phyloP scores from a whole-genome alignment of 2,888 invertebrate species.

The Anaspis maculata region DNA sequence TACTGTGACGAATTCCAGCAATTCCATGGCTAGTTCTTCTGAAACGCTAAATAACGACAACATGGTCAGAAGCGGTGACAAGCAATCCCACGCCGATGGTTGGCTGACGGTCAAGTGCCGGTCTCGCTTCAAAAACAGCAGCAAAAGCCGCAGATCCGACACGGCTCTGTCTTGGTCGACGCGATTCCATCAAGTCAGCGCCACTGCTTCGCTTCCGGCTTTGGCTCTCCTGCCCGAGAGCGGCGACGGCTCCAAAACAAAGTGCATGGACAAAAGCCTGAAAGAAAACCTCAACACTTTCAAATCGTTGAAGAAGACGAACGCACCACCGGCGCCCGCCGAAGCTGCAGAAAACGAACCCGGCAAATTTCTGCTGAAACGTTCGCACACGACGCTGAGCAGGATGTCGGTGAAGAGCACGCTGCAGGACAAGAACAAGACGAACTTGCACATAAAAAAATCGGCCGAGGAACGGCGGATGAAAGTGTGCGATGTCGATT shows the following conservation, averaged over 20 bases:
- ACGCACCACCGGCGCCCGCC: slow-evolving; percentile 13
- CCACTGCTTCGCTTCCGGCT: slow-evolving; percentile 74
- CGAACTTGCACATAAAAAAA: slow-evolving; percentile 27
- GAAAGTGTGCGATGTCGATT: slow-evolving; percentile 45
- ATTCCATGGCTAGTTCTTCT: slow-evolving; percentile 46
- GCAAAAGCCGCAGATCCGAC: slow-evolving; percentile 43
- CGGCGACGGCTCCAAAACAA: slow-evolving; percentile 18
- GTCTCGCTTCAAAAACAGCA: slow-evolving; percentile 47
- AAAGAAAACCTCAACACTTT: slow-evolving; percentile 38
- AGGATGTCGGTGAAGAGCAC: slow-evolving; percentile 25
- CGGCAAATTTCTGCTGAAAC: slow-evolving; percentile 23
- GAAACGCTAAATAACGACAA: slow-evolving; percentile 52
- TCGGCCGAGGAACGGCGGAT: slow-evolving; percentile 13
- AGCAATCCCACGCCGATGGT: slow-evolving; percentile 50
- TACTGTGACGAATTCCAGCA: slow-evolving; percentile 29
- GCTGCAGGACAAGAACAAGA: slow-evolving; percentile 26
- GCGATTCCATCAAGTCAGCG: slow-evolving; percentile 73
- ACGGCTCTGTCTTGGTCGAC: slow-evolving; percentile 53
- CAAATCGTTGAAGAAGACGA: slow-evolving; percentile 28
- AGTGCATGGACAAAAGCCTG: slow-evolving; percentile 35
- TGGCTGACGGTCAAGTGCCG: slow-evolving; percentile 86
- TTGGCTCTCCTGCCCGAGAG: slow-evolving; percentile 45
- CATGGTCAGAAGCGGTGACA: slow-evolving; percentile 37
- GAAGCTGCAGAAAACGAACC: slow-evolving; percentile 17
- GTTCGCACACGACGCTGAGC: slow-evolving; percentile 38